Evolutionary conservation across 92 coral and sea anemone species (phyloP), one percentile per base, ranked within the genome.

Genomic region (Palythoa caribaeorum): DNA sequence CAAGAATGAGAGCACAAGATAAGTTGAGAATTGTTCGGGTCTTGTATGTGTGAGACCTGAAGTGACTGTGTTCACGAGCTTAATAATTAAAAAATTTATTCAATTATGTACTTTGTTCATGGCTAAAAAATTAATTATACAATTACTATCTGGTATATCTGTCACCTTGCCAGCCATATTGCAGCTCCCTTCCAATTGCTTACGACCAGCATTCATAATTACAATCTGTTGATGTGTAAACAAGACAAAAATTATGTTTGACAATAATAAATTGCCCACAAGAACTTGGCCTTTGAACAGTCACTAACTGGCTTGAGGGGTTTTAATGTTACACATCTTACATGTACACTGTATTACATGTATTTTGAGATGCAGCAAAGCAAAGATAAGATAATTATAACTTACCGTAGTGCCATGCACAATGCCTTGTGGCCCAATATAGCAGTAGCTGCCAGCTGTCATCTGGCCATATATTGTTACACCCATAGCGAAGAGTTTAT

Each of bases 391-490:
- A 51, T 51, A 51, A 11, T 51, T 51, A 16, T 48, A 71, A 40
- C 92, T 87, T 63, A 96, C 98, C 15, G 98, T 96, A 17, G 99
- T 96, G 51, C 99, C 99, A 87, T 96, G 99, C 12, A 96, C 99
- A 87, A 96, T 96, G 9, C 99, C 99, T 73, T 96, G 99, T 48
- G 99, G 99, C 19, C 99, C 99, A 59, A 96, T 96, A 57, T 96
- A 96, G 75, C 99, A 96, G 79, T 96, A 96, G 85, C 99, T 95
- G 16, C 99, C 99, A 13, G 99, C 99, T 2, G 99, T 96, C 99
- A 96, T 96, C 84, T 96, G 99, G 7, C 99, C 99, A 79, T 90
- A 96, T 93, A 95, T 90, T 21, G 99, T 95, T 14, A 89, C 99
- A 71, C 99, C 98, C 80, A 96, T 69, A 1, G 98, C 98, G 95